Evolutionary conservation across 92 coral and sea anemone genomes (phyloP).

Genomic region (Plumapathes pennacea): DNA sequence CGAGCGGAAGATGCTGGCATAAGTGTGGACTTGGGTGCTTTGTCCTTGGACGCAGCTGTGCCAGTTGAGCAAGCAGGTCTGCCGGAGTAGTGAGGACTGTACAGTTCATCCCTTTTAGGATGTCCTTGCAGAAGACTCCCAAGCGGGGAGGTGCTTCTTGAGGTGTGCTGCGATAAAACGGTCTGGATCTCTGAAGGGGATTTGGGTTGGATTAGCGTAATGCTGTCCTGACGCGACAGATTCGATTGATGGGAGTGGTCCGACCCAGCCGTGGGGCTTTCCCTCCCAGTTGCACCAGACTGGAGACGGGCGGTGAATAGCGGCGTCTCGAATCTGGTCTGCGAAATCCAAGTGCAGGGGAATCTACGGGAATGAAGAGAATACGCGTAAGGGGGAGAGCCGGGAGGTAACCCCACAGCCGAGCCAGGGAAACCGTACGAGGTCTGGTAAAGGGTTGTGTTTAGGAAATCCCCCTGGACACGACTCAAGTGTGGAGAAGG

Average conservation of each 20-base stretch:
- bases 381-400: background rate
- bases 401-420: constrained; percentile 9
- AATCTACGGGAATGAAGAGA: background rate
- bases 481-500: background rate
- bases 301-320: background rate
- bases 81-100: too few relatives aligned
- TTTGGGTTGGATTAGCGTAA: background rate
- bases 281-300: constrained; percentile 30
- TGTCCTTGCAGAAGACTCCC: too few relatives aligned
- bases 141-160: constrained; percentile 8
- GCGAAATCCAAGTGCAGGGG: background rate
- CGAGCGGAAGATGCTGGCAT: too few relatives aligned
- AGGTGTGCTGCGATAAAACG: constrained; percentile 19
- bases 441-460: constrained; percentile 10
- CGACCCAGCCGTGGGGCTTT: constrained; percentile 23
- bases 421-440: constrained; percentile 19
- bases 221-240: constrained; percentile 12
- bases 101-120: too few relatives aligned
- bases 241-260: constrained; percentile 27
- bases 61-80: too few relatives aligned
- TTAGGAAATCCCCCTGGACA: constrained; percentile 32
- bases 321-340: background rate
- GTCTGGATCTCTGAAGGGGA: too few relatives aligned
- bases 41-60: too few relatives aligned
- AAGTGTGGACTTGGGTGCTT: too few relatives aligned